Percentiles rank a stretch among this genome's conserved stretches.
Evolutionary conservation across 23 tunicate genomes (phyloP).

Genomic region (Halocynthia aurantium): DNA sequence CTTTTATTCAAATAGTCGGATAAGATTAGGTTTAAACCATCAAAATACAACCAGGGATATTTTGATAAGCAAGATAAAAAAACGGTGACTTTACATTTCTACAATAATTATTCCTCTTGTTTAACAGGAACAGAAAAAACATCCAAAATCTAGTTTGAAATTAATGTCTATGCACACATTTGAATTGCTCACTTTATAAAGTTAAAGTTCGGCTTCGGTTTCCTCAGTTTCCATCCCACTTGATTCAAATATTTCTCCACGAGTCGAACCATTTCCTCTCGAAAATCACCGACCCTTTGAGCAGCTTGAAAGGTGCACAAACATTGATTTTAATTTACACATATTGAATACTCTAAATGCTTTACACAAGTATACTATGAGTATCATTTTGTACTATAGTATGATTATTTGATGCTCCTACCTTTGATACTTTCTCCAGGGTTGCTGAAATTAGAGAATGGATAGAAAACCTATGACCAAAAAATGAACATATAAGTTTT

Average conservation of each 20-base stretch:
- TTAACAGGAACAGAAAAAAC: too few relatives aligned
- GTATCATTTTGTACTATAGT: too few relatives aligned
- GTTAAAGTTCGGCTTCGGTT: constrained; percentile 10
- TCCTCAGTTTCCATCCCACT: constrained; percentile 9
- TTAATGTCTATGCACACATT: too few relatives aligned
- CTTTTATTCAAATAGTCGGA: too few relatives aligned
- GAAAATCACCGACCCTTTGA: not conserved
- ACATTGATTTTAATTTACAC: not conserved
- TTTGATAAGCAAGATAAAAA: too few relatives aligned
- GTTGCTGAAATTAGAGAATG: not conserved
- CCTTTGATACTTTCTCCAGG: not conserved
- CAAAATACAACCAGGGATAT: too few relatives aligned
- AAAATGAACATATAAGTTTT: not conserved
- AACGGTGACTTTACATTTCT: too few relatives aligned
- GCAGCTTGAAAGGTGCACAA: not conserved
- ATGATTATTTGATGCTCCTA: not conserved
- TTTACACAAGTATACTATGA: too few relatives aligned
- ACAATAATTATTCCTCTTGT: too few relatives aligned
- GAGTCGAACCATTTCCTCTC: not conserved
- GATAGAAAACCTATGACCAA: constrained; percentile 3
- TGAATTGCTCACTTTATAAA: not conserved
- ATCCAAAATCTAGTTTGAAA: too few relatives aligned
- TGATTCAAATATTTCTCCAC: not conserved
- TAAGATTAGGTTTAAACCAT: too few relatives aligned
- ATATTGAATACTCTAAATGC: too few relatives aligned